Evolutionary conservation across 1,140 invertebrate genomes (phyloP).

Genomic region (Solen grandis): DNA sequence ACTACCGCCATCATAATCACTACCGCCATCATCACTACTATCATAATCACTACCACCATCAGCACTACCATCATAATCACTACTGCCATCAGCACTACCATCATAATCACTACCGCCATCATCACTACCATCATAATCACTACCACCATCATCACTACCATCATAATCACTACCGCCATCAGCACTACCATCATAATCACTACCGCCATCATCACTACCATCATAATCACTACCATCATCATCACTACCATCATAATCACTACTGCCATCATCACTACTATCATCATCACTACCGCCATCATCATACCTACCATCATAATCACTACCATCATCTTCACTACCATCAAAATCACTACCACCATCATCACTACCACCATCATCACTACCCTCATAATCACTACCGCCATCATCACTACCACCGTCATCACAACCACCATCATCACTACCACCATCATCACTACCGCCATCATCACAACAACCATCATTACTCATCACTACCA

Average conservation of each 20-base stretch:
- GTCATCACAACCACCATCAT: no score
- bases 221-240: not conserved
- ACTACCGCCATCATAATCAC: no score
- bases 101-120: not conserved
- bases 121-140: slow-evolving; percentile 13
- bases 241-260: slow-evolving; percentile 10
- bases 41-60: slow-evolving; percentile 9
- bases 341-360: no score
- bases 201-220: not conserved
- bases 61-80: not conserved
- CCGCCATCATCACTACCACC: no score
- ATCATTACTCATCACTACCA: no score
- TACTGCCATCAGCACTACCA: not conserved
- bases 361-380: no score
- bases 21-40: no score
- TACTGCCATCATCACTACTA: not conserved
- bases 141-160: slow-evolving; percentile 10
- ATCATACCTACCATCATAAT: not conserved
- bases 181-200: slow-evolving; percentile 11
- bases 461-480: no score
- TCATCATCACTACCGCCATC: not conserved
- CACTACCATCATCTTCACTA: no score
- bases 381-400: no score
- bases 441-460: no score
- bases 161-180: slow-evolving; percentile 6